Conservation (phyloP, 2,888 invertebrate genomes). For the Heliconius cydno region DNA sequence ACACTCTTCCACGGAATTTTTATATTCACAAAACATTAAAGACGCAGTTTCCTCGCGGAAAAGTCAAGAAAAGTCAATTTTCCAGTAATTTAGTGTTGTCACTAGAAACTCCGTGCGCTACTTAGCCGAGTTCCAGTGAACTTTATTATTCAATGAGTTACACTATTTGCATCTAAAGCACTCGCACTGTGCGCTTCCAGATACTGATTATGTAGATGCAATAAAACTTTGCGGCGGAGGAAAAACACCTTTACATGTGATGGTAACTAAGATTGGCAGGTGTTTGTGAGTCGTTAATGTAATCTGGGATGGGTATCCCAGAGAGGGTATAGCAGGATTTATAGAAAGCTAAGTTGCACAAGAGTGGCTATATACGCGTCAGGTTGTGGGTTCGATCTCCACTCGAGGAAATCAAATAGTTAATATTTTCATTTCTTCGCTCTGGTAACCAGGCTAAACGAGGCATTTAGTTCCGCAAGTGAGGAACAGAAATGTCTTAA, state of each 20-base stretch:
- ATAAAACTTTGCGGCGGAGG: conserved; percentile 19
- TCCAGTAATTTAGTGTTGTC: conserved; percentile 34
- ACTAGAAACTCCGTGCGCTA: conserved; percentile 35
- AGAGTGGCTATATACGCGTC: too few relatives aligned
- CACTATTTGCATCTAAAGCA: conserved; percentile 44
- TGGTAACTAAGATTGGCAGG: neutral
- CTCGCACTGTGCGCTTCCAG: conserved; percentile 37
- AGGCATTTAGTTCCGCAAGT: too few relatives aligned
- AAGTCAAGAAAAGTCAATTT: conserved; percentile 32
- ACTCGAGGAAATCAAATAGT: too few relatives aligned
- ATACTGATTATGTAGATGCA: conserved; percentile 33
- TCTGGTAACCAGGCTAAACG: too few relatives aligned
- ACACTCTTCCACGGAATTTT: neutral
- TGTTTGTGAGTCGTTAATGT: neutral
- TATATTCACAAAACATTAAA: neutral
- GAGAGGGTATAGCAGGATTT: too few relatives aligned
- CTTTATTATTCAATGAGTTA: conserved; percentile 42
- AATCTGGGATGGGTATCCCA: neutral
- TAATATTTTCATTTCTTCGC: too few relatives aligned
- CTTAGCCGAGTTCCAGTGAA: conserved; percentile 42
- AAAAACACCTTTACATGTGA: neutral
- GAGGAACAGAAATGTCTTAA: too few relatives aligned
- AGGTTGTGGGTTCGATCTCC: too few relatives aligned
- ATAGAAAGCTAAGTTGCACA: too few relatives aligned
- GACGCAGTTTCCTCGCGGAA: conserved; percentile 27